These are phyloP conservation scores for Thunnus thynnus DNA, from an alignment of 2,113 vertebrate species.

Conservation along the genomic window DNA sequence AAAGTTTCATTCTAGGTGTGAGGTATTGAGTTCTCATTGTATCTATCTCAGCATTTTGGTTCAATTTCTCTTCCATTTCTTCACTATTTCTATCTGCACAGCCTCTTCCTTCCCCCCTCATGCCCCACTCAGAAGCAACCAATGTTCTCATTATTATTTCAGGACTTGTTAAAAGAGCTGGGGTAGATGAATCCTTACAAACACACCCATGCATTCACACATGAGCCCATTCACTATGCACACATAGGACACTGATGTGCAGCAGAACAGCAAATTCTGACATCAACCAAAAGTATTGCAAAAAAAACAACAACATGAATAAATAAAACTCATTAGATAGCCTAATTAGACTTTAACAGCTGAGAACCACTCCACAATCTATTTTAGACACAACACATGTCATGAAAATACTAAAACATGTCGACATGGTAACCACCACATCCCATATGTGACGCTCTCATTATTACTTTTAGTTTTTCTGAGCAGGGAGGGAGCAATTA, in stretches of 20 bases:
- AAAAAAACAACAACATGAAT: conserved; percentile 51
- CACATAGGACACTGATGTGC: conserved; percentile 48
- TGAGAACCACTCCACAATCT: conserved; percentile 7
- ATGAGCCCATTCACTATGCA: conserved; percentile 50
- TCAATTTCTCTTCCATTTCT: conserved; percentile 24
- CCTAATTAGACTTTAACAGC: conserved; percentile 38
- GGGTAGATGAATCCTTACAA: conserved; percentile 68
- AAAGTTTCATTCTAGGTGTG: conserved; percentile 6
- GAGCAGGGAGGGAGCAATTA: neutral
- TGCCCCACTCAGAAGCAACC: conserved; percentile 62
- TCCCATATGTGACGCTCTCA: no score
- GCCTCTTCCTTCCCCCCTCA: neutral
- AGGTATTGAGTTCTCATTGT: conserved; percentile 12
- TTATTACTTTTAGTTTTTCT: neutral
- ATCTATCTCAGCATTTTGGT: conserved; percentile 27
- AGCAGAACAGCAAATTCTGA: conserved; percentile 46
- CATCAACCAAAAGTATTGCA: conserved; percentile 18
- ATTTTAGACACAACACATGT: neutral
- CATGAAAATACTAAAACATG: neutral
- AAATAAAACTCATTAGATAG: conserved; percentile 49
- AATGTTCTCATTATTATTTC: conserved; percentile 82
- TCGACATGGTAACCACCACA: neutral
- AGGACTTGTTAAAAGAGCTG: conserved; percentile 75
- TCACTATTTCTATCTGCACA: conserved; percentile 1
- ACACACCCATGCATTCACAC: conserved; percentile 76